Percentiles rank a stretch among this genome's conserved stretches.
Evolutionary conservation across 30 jellyfish, hydroid and myxozoan species (phyloP).

Genomic region (Aurelia sp.): DNA sequence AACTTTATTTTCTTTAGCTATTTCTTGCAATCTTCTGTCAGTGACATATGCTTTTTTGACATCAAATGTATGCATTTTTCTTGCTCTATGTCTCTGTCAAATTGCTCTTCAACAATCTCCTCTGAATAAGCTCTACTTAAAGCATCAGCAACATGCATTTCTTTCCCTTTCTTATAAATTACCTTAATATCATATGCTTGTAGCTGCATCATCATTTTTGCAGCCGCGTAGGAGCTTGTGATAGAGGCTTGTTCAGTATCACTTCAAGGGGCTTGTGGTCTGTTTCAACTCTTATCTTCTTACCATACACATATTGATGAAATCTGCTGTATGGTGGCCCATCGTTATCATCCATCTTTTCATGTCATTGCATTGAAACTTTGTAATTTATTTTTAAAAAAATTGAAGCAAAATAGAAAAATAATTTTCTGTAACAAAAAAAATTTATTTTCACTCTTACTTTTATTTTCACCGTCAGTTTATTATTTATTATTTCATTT

Average conservation of each 20-base stretch:
- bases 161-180: conserved; percentile 17
- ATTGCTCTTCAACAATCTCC: conserved; percentile 34
- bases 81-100: conserved; percentile 35
- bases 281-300: conserved; percentile 26
- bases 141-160: conserved; percentile 39
- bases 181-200: conserved; percentile 34
- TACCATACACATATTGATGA: conserved; percentile 27
- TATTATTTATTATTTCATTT: too few relatives aligned
- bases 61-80: conserved; percentile 20
- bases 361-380: too few relatives aligned
- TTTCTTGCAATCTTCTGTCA: conserved; percentile 20
- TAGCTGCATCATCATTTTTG: conserved; percentile 32
- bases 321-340: too few relatives aligned
- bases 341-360: too few relatives aligned
- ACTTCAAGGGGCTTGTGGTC: conserved; percentile 42
- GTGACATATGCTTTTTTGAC: conserved; percentile 16
- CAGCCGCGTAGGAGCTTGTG: conserved; percentile 35
- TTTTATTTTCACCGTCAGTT: too few relatives aligned
- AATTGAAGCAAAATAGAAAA: too few relatives aligned
- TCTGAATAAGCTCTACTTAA: conserved; percentile 35
- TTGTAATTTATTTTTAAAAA: too few relatives aligned
- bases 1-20: conserved; percentile 1
- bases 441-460: too few relatives aligned
- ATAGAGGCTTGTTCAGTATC: conserved; percentile 30
- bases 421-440: too few relatives aligned